Evolutionary conservation across 64 coral and sea anemone species (phyloP), one percentile per base, ranked within the genome.

Genomic region (Stylophora pistillata): DNA sequence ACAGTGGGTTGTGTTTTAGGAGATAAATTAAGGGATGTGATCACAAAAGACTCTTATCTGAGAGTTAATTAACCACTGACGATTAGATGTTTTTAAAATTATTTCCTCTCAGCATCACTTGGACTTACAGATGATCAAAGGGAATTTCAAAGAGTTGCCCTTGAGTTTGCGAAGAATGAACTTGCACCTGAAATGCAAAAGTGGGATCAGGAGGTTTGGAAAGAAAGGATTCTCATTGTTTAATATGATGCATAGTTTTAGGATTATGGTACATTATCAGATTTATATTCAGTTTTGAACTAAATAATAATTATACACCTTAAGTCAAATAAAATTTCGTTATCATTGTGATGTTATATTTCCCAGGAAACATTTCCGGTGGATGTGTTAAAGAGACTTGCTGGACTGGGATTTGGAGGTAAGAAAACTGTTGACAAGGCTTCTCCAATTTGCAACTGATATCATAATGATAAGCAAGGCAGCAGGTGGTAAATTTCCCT

Each of bases 81-180:
- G 7, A 0, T 47, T 47, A 47, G 3, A 47, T 47, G 37, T 47
- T 47, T n/a, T 47, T 7, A 47, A 47, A 47, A 4, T 14, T 73
- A 1, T 56, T 37, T 72, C 23, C 28, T 86, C 72, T 4, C 77
- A 95, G 94, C 94, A 71, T 88, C 85, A 30, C 53, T 88, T 29
- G 89, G 94, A 21, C 89, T 95, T 28, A 78, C 74, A 58, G 30
- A 73, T 16, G 85, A 91, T 68, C 89, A 95, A 74, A 86, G 72
- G 15, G 94, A 95, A 55, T 95, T 95, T 70, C 94, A 95, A 56
- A 95, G 76, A 85, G 89, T 95, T 28, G 94, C 94, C 71, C 82
- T 91, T 62, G 85, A 74, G 33, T 95, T 95, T 92, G 94, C 94
- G 29, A 91, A 90, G 21, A 95, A 95, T 77, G 94, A 95, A 88